These are phyloP conservation scores for Malurus alboscapulatus DNA, from an alignment of 2,113 vertebrate genomes.

Conservation along the genomic window DNA sequence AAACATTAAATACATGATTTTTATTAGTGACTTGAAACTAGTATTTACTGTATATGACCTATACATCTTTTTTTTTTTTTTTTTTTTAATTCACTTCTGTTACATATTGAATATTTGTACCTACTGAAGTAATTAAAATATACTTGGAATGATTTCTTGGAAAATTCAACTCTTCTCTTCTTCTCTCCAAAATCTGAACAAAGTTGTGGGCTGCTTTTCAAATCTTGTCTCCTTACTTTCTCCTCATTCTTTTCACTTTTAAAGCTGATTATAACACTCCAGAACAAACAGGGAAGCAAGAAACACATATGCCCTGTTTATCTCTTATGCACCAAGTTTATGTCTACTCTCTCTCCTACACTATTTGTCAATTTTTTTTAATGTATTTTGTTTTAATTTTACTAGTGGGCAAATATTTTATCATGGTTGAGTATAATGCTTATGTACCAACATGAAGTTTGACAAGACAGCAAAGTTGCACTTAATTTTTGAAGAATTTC, in stretches of 20 bases:
- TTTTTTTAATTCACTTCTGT: neutral
- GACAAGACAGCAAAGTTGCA: neutral
- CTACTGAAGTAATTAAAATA: neutral
- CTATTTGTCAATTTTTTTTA: accelerated
- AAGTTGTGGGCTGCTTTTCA: neutral
- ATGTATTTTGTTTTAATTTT: neutral
- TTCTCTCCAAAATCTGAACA: neutral
- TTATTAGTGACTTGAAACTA: neutral
- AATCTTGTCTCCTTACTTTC: neutral
- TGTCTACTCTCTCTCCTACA: neutral
- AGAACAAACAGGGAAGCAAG: neutral
- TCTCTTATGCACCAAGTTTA: neutral
- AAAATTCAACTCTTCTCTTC: neutral
- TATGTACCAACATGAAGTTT: neutral
- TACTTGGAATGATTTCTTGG: neutral
- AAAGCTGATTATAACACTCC: neutral
- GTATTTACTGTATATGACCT: no score
- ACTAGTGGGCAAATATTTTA: neutral
- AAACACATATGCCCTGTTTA: neutral
- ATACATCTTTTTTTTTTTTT: neutral
- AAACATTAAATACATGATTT: neutral
- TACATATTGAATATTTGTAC: neutral
- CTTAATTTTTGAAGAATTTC: neutral
- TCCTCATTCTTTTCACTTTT: neutral
- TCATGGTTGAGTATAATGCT: neutral